These are phyloP conservation scores for Taxidea taxus DNA, from an alignment of 2,113 vertebrate genomes.

Conservation along the genomic window DNA sequence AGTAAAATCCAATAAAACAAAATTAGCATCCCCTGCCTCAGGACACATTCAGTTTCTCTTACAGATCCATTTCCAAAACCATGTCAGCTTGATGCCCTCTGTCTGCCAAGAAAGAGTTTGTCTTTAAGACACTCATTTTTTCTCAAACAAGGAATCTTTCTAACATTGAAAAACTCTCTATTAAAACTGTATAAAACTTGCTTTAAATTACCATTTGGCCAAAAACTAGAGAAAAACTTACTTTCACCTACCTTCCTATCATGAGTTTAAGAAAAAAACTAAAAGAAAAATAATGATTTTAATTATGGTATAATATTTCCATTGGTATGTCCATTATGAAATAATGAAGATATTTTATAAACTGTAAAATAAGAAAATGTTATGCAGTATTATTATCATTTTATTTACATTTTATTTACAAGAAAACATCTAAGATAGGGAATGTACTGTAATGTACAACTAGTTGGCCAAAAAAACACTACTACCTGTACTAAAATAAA, in stretches of 20 bases:
- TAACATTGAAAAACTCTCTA: not conserved
- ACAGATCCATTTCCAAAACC: not conserved
- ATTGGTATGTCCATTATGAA: not conserved
- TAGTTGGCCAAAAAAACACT: not conserved
- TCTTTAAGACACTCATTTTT: not conserved
- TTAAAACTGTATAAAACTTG: not conserved
- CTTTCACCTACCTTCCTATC: not conserved
- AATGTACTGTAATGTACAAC: not conserved
- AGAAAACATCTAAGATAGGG: not conserved
- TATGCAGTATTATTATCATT: not conserved
- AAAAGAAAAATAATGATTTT: not conserved
- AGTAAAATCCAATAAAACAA: conserved; percentile 71
- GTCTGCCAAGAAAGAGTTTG: not conserved
- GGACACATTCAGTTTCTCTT: conserved; percentile 43
- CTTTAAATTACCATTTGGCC: conserved; percentile 13
- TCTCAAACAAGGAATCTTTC: not conserved
- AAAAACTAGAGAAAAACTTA: not conserved
- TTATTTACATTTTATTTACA: not conserved
- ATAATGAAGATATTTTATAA: not conserved
- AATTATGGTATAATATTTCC: not conserved
- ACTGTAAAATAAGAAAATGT: not conserved
- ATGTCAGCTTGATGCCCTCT: not conserved
- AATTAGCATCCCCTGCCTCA: conserved; percentile 63
- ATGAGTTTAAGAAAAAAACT: not conserved
- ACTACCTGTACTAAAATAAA: not conserved